Evolutionary conservation across 2,113 vertebrate species (phyloP).

Genomic region (Apaloderma vittatum): DNA sequence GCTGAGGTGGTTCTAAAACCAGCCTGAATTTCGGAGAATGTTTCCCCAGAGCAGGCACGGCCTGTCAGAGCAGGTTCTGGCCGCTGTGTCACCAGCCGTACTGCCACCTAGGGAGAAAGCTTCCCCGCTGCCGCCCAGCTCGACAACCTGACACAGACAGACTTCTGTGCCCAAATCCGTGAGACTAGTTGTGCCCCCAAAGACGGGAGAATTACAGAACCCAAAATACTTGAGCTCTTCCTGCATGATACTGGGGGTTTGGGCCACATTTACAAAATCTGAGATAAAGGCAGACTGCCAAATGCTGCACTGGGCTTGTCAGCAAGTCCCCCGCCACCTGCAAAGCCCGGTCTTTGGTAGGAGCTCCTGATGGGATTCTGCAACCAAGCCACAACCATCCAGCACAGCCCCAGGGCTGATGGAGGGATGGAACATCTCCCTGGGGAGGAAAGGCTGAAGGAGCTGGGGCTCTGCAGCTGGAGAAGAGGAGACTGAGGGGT

Average conservation of each 20-base stretch:
- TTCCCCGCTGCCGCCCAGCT: not conserved
- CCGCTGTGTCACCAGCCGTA: not conserved
- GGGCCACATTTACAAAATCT: not conserved
- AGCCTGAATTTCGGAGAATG: not conserved
- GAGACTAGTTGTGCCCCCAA: not conserved
- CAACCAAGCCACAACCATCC: not conserved
- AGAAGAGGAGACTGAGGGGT: too few species aligned
- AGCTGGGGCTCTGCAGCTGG: too few species aligned
- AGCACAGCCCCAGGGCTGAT: too few species aligned
- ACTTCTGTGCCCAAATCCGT: not conserved
- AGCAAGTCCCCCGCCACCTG: not conserved
- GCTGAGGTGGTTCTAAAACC: not conserved
- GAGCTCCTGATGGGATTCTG: not conserved
- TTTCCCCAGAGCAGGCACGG: not conserved
- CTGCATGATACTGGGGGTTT: not conserved
- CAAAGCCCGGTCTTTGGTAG: not conserved
- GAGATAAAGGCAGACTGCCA: not conserved
- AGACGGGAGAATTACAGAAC: not conserved
- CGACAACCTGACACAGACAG: not conserved
- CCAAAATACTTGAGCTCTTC: not conserved
- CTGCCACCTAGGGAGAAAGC: slow-evolving; percentile 7
- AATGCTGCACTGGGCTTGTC: not conserved
- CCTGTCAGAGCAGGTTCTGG: not conserved
- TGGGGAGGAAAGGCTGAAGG: too few species aligned
- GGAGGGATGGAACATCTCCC: too few species aligned